A percentile compares a stretch with the other conserved stretches of the same genome.
phyloP scores from a whole-genome alignment of 2,888 invertebrate species.

The Papilio demoleus region DNA sequence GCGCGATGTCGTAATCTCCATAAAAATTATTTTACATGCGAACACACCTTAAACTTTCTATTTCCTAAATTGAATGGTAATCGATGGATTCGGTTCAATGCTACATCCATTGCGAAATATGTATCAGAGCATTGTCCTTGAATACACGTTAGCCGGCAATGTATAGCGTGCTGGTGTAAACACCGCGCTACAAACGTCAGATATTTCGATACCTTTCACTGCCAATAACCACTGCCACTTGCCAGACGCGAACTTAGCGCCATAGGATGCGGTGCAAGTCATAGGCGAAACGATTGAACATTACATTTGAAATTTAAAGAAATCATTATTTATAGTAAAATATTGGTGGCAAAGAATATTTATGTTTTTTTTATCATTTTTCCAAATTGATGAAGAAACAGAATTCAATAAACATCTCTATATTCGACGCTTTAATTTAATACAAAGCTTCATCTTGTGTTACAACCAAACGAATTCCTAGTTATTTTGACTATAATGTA shows the following conservation, averaged over 20 bases:
- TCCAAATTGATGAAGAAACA: no score
- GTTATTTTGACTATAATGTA: no score
- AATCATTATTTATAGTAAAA: no score
- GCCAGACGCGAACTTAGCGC: slow-evolving; percentile 42
- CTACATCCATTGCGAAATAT: slow-evolving; percentile 18
- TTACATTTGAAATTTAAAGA: no score
- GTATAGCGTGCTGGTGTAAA: slow-evolving; percentile 11
- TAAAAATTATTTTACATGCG: slow-evolving; percentile 9
- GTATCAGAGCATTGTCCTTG: slow-evolving; percentile 30
- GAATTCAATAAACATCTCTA: no score
- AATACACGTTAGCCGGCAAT: slow-evolving; percentile 22
- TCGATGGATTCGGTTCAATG: slow-evolving; percentile 14
- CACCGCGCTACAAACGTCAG: slow-evolving; percentile 46
- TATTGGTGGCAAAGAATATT: no score
- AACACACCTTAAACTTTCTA: slow-evolving; percentile 30
- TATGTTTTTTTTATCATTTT: no score
- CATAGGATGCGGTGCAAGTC: background rate
- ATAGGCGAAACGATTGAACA: slow-evolving; percentile 17
- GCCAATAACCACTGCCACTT: slow-evolving; percentile 47
- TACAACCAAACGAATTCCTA: no score
- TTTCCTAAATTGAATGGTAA: slow-evolving; percentile 14
- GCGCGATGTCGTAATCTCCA: slow-evolving; percentile 16
- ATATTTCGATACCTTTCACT: slow-evolving; percentile 57
- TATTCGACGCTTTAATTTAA: no score
- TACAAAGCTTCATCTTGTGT: no score